Evolutionary conservation across 2,888 invertebrate genomes (phyloP).

Genomic region (Steinernema hermaphroditum): DNA sequence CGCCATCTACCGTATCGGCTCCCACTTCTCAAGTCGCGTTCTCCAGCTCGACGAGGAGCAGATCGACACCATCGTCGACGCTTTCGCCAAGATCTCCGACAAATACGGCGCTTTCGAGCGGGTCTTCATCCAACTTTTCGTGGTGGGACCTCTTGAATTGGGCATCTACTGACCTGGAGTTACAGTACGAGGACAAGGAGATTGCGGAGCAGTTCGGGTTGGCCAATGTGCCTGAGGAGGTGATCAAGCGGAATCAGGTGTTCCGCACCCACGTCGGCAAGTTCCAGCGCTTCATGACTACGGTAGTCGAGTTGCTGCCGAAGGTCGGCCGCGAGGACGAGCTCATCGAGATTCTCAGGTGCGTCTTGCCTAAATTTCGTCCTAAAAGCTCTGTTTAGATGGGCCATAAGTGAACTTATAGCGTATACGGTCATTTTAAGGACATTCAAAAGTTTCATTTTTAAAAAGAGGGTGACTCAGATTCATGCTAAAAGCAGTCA

Average conservation of each 20-base stretch:
- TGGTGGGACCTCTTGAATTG: constrained; percentile 39
- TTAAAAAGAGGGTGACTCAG: too few relatives aligned
- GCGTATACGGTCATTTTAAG: too few relatives aligned
- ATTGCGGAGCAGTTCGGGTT: constrained; percentile 59
- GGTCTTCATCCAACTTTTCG: constrained; percentile 59
- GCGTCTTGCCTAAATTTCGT: not conserved
- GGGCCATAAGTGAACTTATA: too few relatives aligned
- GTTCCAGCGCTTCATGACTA: constrained; percentile 59
- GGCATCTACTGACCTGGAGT: not conserved
- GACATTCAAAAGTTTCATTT: too few relatives aligned
- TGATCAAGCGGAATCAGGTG: constrained; percentile 44
- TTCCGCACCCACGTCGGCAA: constrained; percentile 61
- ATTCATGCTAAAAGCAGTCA: too few relatives aligned
- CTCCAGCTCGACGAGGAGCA: constrained; percentile 60
- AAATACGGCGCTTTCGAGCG: constrained; percentile 59
- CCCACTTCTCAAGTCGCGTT: constrained; percentile 53
- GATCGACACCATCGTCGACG: constrained; percentile 51
- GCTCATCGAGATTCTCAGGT: constrained; percentile 48
- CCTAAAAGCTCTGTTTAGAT: too few relatives aligned
- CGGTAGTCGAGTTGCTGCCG: constrained; percentile 57
- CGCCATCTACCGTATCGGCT: constrained; percentile 37
- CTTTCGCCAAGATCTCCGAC: constrained; percentile 56
- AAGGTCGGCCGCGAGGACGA: constrained; percentile 52
- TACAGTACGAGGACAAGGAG: constrained; percentile 58
- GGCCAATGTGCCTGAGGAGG: constrained; percentile 52